Conservation (phyloP, 2,888 invertebrate genomes). For the Rhorus exstirpatorius region DNA sequence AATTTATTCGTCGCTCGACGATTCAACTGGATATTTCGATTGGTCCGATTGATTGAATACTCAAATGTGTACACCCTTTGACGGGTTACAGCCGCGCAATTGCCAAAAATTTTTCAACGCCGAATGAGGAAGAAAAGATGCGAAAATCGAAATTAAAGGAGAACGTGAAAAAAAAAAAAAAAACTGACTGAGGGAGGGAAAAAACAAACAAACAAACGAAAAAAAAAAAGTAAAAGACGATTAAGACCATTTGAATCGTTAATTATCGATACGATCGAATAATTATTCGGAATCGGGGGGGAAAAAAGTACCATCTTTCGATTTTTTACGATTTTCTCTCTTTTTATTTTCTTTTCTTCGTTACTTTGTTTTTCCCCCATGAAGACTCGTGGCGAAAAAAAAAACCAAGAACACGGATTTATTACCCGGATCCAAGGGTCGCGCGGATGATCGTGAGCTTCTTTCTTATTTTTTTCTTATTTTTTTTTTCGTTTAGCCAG, state of each 20-base stretch:
- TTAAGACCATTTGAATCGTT: slow-evolving; percentile 13
- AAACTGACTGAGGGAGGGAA: no score
- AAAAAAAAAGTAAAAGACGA: not conserved
- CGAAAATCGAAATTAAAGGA: no score
- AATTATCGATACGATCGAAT: not conserved
- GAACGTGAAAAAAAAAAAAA: slow-evolving; percentile 10
- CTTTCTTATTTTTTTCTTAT: slow-evolving; percentile 22
- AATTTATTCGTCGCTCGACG: slow-evolving; percentile 17
- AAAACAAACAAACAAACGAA: no score
- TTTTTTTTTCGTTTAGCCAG: slow-evolving; percentile 21
- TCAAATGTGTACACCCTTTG: slow-evolving; percentile 64
- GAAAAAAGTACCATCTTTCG: slow-evolving; percentile 6
- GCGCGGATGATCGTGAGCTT: slow-evolving; percentile 55
- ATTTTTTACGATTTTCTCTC: not conserved
- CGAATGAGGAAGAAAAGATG: not conserved
- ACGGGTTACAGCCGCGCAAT: slow-evolving; percentile 50
- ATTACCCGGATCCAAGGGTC: no score
- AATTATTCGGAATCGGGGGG: slow-evolving; percentile 4
- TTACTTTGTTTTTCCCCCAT: not conserved
- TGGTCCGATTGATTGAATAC: slow-evolving; percentile 66
- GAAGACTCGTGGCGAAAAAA: no score
- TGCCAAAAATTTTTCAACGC: slow-evolving; percentile 34
- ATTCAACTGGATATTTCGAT: slow-evolving; percentile 57
- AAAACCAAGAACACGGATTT: no score
- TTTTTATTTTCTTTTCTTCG: not conserved